These are phyloP conservation scores for Neomonachus schauinslandi DNA, from an alignment of 2,113 vertebrate species.

Conservation along the genomic window DNA sequence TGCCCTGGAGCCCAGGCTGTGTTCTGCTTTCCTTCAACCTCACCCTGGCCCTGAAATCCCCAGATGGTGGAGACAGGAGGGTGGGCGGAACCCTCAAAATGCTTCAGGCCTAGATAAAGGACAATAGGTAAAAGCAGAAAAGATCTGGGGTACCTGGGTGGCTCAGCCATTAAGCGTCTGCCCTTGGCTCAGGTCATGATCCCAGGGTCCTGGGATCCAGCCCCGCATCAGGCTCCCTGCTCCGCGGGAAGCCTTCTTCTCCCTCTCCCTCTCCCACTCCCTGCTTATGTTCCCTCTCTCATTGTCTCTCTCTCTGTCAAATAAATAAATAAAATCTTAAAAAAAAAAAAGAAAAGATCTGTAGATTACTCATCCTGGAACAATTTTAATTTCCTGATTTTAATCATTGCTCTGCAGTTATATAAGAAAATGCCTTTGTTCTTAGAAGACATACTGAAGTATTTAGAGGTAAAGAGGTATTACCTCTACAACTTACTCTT, in stretches of 20 bases:
- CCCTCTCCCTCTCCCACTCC: no score
- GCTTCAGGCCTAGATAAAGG: background rate
- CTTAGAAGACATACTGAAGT: constrained; percentile 31
- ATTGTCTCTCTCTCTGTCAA: no score
- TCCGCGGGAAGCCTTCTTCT: no score
- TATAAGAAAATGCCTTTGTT: background rate
- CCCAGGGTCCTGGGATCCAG: no score
- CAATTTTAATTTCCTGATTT: background rate
- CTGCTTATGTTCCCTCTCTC: no score
- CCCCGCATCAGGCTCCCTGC: no score
- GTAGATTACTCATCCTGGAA: background rate
- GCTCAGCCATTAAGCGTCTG: no score
- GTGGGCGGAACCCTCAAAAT: background rate
- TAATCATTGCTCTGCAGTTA: background rate
- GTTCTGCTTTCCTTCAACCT: background rate
- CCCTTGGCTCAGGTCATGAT: no score
- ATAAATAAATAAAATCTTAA: no score
- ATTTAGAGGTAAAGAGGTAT: background rate
- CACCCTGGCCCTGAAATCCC: background rate
- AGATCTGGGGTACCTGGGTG: background rate
- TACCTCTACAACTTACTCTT: background rate
- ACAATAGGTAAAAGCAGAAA: background rate
- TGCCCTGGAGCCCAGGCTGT: background rate
- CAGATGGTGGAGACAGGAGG: background rate
- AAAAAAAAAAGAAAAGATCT: background rate